A percentile compares a stretch with the other conserved stretches of the same genome.
Conservation (phyloP, 2,888 invertebrate species). For the Pseudococcus viburni region DNA sequence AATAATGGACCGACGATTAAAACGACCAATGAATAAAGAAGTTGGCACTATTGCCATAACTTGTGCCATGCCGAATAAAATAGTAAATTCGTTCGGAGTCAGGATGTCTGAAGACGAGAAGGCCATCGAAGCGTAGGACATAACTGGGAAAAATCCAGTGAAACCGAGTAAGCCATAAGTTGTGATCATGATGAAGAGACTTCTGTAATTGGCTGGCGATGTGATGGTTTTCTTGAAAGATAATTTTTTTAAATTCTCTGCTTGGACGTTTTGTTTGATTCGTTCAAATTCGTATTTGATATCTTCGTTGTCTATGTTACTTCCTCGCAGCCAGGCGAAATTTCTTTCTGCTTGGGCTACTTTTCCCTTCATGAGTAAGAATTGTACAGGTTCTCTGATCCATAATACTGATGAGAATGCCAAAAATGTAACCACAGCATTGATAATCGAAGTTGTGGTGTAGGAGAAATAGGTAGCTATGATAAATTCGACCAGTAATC, state of each 20-base stretch:
- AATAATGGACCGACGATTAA: neutral
- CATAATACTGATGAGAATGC: neutral
- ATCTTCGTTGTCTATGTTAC: neutral
- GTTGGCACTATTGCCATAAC: neutral
- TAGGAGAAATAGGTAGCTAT: constrained; percentile 27
- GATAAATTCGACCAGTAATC: neutral
- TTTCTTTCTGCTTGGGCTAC: neutral
- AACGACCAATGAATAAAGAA: neutral
- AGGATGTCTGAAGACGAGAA: neutral
- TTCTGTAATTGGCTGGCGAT: constrained; percentile 18
- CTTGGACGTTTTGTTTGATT: constrained; percentile 13
- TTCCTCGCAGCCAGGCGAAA: constrained; percentile 1
- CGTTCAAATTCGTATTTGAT: constrained; percentile 17
- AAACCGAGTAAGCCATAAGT: neutral
- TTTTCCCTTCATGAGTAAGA: constrained; percentile 7
- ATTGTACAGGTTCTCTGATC: constrained; percentile 15
- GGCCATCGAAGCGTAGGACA: neutral
- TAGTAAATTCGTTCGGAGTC: neutral
- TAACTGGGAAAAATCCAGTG: neutral
- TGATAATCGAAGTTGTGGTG: neutral
- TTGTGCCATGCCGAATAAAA: constrained; percentile 3
- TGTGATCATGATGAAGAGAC: neutral
- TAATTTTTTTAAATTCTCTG: neutral
- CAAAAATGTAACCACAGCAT: neutral
- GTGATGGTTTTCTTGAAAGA: constrained; percentile 16